Base-by-base conservation (phyloP, 2,888 invertebrate genomes). In the Tanytarsus gracilentus region DNA sequence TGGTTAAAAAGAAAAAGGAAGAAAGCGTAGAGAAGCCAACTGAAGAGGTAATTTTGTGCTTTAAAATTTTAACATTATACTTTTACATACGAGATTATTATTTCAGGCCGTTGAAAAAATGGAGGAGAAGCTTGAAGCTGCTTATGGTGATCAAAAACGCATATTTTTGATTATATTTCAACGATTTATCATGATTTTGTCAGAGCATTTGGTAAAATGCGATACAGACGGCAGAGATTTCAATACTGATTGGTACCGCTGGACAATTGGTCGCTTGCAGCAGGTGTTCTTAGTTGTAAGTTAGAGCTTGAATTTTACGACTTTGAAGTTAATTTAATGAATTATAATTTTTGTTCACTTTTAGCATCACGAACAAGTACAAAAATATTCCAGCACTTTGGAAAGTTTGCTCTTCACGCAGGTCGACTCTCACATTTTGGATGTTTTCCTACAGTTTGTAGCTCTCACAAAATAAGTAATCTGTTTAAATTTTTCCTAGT, bases 281-380 rank as follows among this genome's bases (percentile, higher is more conserved):
- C 95, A 98, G 78, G 91, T 98, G 26, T 96, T 98, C 75, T 79
- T 97, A 60, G 81, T 85, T 75, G 96, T 96, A 74, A 81, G 79
- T 76, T 61, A 26, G 63, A 21, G 33, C 8, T 33, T 27, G 1
- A 23, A n/a, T 14, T 14, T 44, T 14, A 30, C n/a, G 21, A 9
- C 11, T 50, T 50, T 4, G 8, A 26, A 50, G 14, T 55, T 16
- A 26, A 3, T 30, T 29, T 50, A 11, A 23, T 50, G 7, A 25
- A 58, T 62, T 56, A 51, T 62, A 18, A 52, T 39, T 51, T 60
- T 52, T 65, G 63, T 66, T 66, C 67, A 67, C 66, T 67, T 82
- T 5, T 84, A 97, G 96, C 96, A 98, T 74, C 91, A 95, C 72
- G 94, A 95, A 70, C 94, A 97, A 80, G 95, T 98, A 21, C 93